phyloP scores from a whole-genome alignment of 2,888 invertebrate genomes.

The Drosophila anomalata region DNA sequence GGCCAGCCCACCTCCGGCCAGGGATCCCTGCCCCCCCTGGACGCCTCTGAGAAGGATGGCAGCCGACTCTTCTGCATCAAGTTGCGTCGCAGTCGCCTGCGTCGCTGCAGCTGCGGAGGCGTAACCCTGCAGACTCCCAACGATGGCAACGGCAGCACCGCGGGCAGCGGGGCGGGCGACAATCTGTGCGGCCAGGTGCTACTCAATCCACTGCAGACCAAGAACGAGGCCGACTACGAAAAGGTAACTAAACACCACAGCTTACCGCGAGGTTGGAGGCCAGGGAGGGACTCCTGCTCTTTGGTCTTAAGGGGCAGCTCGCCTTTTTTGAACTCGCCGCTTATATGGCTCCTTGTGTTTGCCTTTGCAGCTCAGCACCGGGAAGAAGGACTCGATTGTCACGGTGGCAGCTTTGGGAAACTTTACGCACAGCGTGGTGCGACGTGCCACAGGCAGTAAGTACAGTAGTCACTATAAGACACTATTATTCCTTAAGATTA shows the following conservation, averaged over 20 bases:
- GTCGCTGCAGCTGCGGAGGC: slow-evolving; percentile 76
- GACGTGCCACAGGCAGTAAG: slow-evolving; percentile 84
- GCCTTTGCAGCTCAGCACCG: slow-evolving; percentile 78
- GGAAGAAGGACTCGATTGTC: slow-evolving; percentile 84
- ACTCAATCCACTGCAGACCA: slow-evolving; percentile 81
- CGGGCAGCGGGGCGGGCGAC: slow-evolving; percentile 55
- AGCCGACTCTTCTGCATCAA: slow-evolving; percentile 82
- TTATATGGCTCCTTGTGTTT: slow-evolving; percentile 35
- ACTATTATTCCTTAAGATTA: background rate
- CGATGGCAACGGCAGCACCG: slow-evolving; percentile 73
- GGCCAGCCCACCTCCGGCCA: slow-evolving; percentile 10
- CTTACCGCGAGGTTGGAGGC: background rate
- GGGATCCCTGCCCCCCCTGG: slow-evolving; percentile 54
- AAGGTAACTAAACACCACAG: slow-evolving; percentile 72
- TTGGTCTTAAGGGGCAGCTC: slow-evolving; percentile 11
- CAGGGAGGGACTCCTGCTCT: slow-evolving; percentile 4
- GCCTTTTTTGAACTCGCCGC: slow-evolving; percentile 3
- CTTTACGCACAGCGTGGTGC: slow-evolving; percentile 82
- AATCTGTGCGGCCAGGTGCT: slow-evolving; percentile 82
- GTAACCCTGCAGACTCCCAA: slow-evolving; percentile 74
- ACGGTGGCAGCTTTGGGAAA: slow-evolving; percentile 83
- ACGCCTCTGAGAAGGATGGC: slow-evolving; percentile 79
- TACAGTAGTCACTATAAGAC: slow-evolving; percentile 38
- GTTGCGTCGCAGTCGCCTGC: slow-evolving; percentile 76
- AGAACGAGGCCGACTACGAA: slow-evolving; percentile 82